These are phyloP conservation scores for Erpobdella octoculata DNA, from an alignment of 2,888 invertebrate species.

Conservation along the genomic window DNA sequence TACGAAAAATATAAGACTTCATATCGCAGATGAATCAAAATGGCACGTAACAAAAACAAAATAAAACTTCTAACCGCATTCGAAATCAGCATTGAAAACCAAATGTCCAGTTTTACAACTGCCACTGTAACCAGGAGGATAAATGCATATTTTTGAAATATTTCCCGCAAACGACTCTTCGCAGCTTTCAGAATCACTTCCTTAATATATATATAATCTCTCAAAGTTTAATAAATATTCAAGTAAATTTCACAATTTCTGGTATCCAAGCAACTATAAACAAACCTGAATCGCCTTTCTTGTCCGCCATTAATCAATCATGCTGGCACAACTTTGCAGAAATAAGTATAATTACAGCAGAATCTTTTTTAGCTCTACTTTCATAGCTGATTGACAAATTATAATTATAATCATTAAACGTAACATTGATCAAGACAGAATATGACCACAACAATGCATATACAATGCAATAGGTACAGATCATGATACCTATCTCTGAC, in stretches of 20 bases:
- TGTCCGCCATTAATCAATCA: constrained; percentile 46
- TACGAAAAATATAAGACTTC: constrained; percentile 40
- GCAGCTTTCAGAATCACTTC: constrained; percentile 51
- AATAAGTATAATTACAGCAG: no score
- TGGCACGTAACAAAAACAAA: not conserved
- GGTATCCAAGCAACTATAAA: constrained; percentile 43
- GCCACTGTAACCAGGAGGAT: constrained; percentile 59
- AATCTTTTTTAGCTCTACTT: no score
- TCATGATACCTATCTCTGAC: no score
- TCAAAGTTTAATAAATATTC: not conserved
- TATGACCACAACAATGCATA: no score
- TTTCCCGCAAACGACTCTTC: constrained; percentile 83
- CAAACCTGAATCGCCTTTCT: constrained; percentile 51
- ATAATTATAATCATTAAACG: no score
- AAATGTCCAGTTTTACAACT: constrained; percentile 91
- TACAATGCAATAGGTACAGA: no score
- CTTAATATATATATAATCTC: constrained; percentile 35
- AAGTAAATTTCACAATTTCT: not conserved
- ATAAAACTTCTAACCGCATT: constrained; percentile 62
- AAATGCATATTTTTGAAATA: constrained; percentile 60
- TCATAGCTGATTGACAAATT: no score
- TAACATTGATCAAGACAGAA: no score
- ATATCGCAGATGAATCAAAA: not conserved
- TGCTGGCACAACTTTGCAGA: not conserved
- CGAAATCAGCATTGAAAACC: constrained; percentile 92